Conservation (phyloP, 2,888 invertebrate species). For the Diarsia rubi region DNA sequence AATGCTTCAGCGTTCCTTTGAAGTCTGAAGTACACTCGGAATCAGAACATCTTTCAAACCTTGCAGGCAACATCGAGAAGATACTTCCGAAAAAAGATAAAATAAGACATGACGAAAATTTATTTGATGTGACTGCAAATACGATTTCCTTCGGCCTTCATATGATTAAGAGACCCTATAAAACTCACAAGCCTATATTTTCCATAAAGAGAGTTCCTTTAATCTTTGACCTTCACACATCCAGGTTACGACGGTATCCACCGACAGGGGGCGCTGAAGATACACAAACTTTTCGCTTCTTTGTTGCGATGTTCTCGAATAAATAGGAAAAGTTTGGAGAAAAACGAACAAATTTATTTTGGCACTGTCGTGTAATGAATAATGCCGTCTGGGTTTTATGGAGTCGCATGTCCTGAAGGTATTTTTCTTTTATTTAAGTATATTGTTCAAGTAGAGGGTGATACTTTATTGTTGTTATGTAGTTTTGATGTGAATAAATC, state of each 20-base stretch:
- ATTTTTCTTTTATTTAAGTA: constrained; percentile 10
- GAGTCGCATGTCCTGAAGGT: neutral
- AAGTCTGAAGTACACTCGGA: no score
- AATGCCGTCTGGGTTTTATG: constrained; percentile 8
- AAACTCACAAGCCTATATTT: neutral
- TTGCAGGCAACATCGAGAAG: neutral
- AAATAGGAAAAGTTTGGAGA: constrained; percentile 22
- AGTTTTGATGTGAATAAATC: neutral
- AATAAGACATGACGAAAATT: constrained; percentile 5
- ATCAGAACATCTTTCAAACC: neutral
- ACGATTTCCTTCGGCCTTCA: constrained; percentile 17
- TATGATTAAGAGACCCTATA: neutral
- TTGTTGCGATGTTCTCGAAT: constrained; percentile 16
- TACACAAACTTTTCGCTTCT: neutral
- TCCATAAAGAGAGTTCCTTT: neutral
- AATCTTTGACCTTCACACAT: constrained; percentile 29
- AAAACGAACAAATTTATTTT: constrained; percentile 16
- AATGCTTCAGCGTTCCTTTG: neutral
- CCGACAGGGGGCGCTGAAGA: neutral
- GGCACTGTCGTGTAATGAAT: constrained; percentile 10
- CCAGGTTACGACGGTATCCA: constrained; percentile 4
- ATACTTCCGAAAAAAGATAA: neutral
- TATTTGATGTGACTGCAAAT: constrained; percentile 38
- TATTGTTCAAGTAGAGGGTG: neutral
- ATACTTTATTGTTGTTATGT: neutral